Base-by-base conservation (phyloP, 1,140 invertebrate genomes). In the Sycobia sp. region DNA sequence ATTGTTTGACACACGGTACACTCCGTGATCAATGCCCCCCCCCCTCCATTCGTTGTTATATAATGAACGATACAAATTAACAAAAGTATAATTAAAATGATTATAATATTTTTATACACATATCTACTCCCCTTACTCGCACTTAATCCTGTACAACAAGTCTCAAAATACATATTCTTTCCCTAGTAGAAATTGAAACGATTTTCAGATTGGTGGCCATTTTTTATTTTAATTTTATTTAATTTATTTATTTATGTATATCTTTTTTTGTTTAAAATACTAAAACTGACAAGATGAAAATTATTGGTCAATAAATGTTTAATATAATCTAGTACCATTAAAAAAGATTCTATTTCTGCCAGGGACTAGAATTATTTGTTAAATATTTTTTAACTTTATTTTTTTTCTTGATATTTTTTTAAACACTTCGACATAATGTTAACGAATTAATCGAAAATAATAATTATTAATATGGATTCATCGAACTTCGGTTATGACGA, bases 131-230 rank as follows among this genome's bases (percentile, higher is more conserved):
- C 34, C 34, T 49, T 38, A 14, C 44, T 47, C 22, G 34, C 34
- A 57, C 47, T 57, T 59, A 49, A 59, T n/a, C 32, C 56, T 59
- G 56, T 59, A 61, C 58, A 61, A 44, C 36, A 61, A 53, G 39
- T 61, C 49, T 53, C 49, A 61, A 53, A 61, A 61, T 61, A 61
- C 49, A 53, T 49, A 53, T 61, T 61, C 14, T 39, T 61, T n/a
- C n/a, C n/a, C n/a, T n/a, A n/a, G n/a, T n/a, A n/a, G n/a, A n/a
- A n/a, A n/a, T n/a, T n/a, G n/a, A 23, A 32, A 51, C 36, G 39
- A 51, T 51, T 32, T n/a, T n/a, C n/a, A n/a, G n/a, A n/a, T n/a
- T n/a, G n/a, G n/a, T n/a, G n/a, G n/a, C n/a, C n/a, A 51, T 20
- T 39, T 49, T 25, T 32, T 57, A 43, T 43, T 13, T 46, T 27